phyloP scores from a whole-genome alignment of 2,797 vertebrate genomes.

The Discoglossus pictus region DNA sequence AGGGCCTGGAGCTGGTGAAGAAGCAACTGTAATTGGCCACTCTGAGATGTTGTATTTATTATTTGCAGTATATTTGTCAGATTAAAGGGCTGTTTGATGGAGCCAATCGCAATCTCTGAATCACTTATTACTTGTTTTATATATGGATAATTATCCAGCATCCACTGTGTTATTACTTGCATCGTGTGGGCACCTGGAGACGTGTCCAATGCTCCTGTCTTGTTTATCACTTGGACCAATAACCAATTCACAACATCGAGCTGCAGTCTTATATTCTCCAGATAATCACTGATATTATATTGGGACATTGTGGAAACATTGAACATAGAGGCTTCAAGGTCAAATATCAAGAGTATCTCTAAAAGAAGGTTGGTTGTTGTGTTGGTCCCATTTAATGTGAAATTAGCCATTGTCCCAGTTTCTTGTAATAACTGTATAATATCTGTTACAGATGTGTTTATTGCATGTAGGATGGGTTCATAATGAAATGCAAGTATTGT shows the following conservation, averaged over 20 bases:
- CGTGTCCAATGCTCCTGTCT: not conserved
- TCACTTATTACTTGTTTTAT: not conserved
- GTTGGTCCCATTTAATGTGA: slow-evolving; percentile 4
- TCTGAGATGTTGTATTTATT: not conserved
- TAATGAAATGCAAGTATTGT: slow-evolving; percentile 21
- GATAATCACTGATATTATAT: not conserved
- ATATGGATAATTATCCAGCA: slow-evolving; percentile 5
- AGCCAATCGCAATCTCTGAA: not conserved
- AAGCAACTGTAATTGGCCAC: not conserved
- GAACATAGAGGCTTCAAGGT: not conserved
- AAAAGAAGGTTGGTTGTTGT: not conserved
- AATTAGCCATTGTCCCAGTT: not conserved
- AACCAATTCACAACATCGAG: slow-evolving; percentile 5
- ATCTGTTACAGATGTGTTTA: slow-evolving; percentile 25
- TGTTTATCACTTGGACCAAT: not conserved
- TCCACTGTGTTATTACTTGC: not conserved
- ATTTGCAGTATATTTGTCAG: not conserved
- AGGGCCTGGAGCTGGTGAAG: too few relatives aligned
- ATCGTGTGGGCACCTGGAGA: not conserved
- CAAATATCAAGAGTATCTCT: not conserved
- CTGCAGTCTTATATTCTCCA: not conserved
- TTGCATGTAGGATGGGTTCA: slow-evolving; percentile 25
- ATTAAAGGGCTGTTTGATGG: not conserved
- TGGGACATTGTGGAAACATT: not conserved
- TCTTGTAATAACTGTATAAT: slow-evolving; percentile 20